Evolutionary conservation across 2,888 invertebrate species (phyloP).

Genomic region (Belgica antarctica): DNA sequence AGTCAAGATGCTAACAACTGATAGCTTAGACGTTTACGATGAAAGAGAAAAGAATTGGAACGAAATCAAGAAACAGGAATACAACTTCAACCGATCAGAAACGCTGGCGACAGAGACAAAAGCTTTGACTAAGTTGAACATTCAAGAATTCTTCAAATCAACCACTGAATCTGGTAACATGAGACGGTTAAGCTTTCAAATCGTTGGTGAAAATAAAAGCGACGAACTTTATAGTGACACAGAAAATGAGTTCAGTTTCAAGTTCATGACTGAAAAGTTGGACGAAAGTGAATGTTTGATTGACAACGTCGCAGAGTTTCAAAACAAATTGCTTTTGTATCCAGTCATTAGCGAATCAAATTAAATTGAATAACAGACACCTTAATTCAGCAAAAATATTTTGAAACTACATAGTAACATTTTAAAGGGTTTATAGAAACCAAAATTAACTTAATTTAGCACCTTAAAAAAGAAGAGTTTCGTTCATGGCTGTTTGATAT

Average conservation of each 20-base stretch:
- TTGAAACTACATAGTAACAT: background rate
- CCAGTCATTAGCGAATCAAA: background rate
- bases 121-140: conserved; percentile 56
- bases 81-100: conserved; percentile 61
- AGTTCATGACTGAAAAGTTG: background rate
- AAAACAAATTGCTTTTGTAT: background rate
- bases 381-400: background rate
- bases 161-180: conserved; percentile 58
- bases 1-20: background rate
- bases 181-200: conserved; percentile 61
- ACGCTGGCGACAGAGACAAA: conserved; percentile 62
- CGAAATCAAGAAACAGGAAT: conserved; percentile 60
- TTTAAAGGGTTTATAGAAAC: background rate
- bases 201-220: conserved; percentile 48
- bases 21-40: background rate
- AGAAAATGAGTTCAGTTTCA: background rate
- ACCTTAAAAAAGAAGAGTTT: too few relatives aligned
- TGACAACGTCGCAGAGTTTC: background rate
- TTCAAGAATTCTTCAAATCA: conserved; percentile 58
- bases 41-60: conserved; percentile 59
- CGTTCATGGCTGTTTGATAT: too few relatives aligned
- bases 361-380: background rate
- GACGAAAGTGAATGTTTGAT: background rate
- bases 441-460: background rate
- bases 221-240: background rate